These are phyloP conservation scores for Thecocarcelia acutangulata DNA, from an alignment of 2,888 invertebrate genomes.

Conservation along the genomic window DNA sequence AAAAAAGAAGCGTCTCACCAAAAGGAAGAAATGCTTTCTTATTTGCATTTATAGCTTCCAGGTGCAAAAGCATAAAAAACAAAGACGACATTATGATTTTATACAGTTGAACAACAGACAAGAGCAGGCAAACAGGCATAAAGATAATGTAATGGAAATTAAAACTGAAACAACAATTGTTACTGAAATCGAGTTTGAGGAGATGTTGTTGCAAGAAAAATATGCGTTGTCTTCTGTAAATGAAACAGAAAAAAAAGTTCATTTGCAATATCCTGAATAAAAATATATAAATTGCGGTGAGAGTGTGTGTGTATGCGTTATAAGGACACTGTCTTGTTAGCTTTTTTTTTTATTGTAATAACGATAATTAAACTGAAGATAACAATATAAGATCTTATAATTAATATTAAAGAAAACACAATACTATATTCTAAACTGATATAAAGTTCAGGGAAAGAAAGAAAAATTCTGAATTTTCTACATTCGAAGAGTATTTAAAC, in stretches of 20 bases:
- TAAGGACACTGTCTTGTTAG: too few species aligned
- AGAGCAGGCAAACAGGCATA: neutral
- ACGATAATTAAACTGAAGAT: too few species aligned
- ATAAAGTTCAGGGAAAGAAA: too few species aligned
- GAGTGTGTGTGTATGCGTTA: too few species aligned
- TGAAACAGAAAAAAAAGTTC: neutral
- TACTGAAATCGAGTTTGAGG: neutral
- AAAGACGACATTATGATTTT: constrained; percentile 45
- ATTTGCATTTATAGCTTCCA: constrained; percentile 62
- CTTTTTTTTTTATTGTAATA: too few species aligned
- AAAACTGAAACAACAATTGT: neutral
- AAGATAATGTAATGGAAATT: constrained; percentile 20
- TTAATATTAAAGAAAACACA: too few species aligned
- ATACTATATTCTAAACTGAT: too few species aligned
- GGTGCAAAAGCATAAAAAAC: constrained; percentile 46
- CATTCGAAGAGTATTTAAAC: too few species aligned
- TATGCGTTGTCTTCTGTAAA: constrained; percentile 1
- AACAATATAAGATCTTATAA: too few species aligned
- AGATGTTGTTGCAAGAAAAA: constrained; percentile 1
- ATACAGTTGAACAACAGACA: neutral
- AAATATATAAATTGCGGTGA: too few species aligned
- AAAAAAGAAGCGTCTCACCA: neutral
- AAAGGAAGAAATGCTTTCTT: constrained; percentile 14
- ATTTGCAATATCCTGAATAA: too few species aligned
- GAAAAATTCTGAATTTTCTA: too few species aligned